Evolutionary conservation across 2,888 invertebrate species (phyloP).

Genomic region (Caenorhabditis uteleia): DNA sequence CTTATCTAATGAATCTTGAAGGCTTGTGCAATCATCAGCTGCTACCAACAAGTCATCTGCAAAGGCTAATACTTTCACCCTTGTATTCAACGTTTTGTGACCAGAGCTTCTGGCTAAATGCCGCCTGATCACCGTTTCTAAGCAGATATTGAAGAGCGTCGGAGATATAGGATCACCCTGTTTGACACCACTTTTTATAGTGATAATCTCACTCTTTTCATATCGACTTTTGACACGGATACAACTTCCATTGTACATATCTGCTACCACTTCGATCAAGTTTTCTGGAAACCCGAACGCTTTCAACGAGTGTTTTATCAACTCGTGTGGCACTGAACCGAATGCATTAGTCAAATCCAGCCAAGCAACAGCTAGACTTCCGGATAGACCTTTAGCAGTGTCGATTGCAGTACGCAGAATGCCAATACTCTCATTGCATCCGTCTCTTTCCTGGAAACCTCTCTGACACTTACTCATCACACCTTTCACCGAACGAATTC

Average conservation of each 20-base stretch:
- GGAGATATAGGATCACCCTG: slow-evolving; percentile 70
- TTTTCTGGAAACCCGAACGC: slow-evolving; percentile 7
- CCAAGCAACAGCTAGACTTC: slow-evolving; percentile 14
- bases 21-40: background rate
- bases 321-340: slow-evolving; percentile 15
- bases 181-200: slow-evolving; percentile 60
- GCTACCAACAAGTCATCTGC: slow-evolving; percentile 33
- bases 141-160: slow-evolving; percentile 67
- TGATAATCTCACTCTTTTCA: slow-evolving; percentile 21
- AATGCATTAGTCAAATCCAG: slow-evolving; percentile 25
- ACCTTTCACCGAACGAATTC: background rate
- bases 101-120: background rate
- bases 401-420: slow-evolving; percentile 24
- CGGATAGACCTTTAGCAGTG: background rate
- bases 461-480: slow-evolving; percentile 11
- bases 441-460: slow-evolving; percentile 3
- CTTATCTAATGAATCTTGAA: slow-evolving; percentile 1
- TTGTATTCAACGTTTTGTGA: slow-evolving; percentile 1
- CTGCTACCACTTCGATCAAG: background rate
- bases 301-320: slow-evolving; percentile 2
- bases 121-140: slow-evolving; percentile 55
- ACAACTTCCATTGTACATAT: slow-evolving; percentile 15
- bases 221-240: slow-evolving; percentile 8
- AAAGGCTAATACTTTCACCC: slow-evolving; percentile 18
- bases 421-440: slow-evolving; percentile 9